Base-by-base conservation (phyloP, 2,797 vertebrate genomes). In the Poeciliopsis paucimaculata region DNA sequence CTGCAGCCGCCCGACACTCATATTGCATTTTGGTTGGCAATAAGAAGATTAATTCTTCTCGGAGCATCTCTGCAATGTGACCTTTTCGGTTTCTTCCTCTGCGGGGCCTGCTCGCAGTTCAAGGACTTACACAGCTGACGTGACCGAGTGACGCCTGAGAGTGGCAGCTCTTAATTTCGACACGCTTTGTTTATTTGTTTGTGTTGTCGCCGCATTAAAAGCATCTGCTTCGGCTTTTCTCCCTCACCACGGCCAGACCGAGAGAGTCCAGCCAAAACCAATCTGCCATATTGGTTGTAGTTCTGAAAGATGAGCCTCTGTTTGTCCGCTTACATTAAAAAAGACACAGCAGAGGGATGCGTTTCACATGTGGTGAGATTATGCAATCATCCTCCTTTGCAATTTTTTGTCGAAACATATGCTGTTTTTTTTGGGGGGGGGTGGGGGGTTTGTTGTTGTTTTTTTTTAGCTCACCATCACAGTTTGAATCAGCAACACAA, bases 101-200 rank as follows among this genome's bases (percentile, higher is more conserved):
- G 88, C 85, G 83, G 91, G 92, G 93, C 94, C 92, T 95, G 90
- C 84, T 90, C 46, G 87, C 90, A 91, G 93, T 94, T 95, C 94
- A 96, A 95, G 93, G 95, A 95, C 94, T 95, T 92, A 82, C 76
- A 93, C 91, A 92, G 82, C 87, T 92, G 91, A 93, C 90, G 86
- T 75, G 90, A 90, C 82, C 91, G 86, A 94, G 85, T 91, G 91
- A 94, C 92, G 91, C 79, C 88, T 89, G 82, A 90, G 88, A 90
- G 86, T 90, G 93, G 92, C 91, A 95, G 91, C 86, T 90, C 75
- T 89, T 85, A 53, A 85, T 68, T 93, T 80, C 82, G 62, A 83
- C 84, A 82, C 34, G 80, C 77, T 85, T 84, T 43, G 49, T 86
- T 49, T 77, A 55, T 86, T 51, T 78, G 51, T 34, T 73, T 78